phyloP scores from a whole-genome alignment of 1,140 invertebrate species.

The Leptopilina boulardi region DNA sequence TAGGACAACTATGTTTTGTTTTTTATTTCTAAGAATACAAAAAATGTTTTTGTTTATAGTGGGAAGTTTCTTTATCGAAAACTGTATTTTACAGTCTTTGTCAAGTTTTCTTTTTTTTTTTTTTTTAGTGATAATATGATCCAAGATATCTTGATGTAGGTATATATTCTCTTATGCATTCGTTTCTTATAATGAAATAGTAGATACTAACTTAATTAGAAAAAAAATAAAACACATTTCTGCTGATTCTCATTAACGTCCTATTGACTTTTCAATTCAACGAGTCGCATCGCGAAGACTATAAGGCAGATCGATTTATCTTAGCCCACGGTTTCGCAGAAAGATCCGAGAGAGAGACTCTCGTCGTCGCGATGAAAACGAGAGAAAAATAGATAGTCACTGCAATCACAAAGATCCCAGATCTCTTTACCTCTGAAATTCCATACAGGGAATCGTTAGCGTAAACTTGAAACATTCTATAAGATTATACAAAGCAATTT shows the following conservation, averaged over 20 bases:
- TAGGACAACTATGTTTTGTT: too few species aligned
- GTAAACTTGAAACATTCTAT: slow-evolving; percentile 27
- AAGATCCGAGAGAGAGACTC: slow-evolving; percentile 42
- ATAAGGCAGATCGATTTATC: slow-evolving; percentile 55
- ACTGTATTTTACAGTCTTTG: too few species aligned
- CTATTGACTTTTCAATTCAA: slow-evolving; percentile 55
- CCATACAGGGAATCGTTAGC: slow-evolving; percentile 42
- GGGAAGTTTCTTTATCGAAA: too few species aligned
- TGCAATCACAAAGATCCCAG: slow-evolving; percentile 33
- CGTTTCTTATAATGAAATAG: slow-evolving; percentile 63
- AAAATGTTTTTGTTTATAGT: too few species aligned
- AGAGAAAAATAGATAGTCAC: slow-evolving; percentile 33
- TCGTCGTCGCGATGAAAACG: slow-evolving; percentile 24
- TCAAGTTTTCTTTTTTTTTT: not conserved
- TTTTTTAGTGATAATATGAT: slow-evolving; percentile 44
- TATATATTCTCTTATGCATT: slow-evolving; percentile 50
- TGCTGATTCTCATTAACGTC: slow-evolving; percentile 67
- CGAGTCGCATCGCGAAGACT: slow-evolving; percentile 44
- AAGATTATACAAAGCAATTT: not conserved
- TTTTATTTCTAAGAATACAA: too few species aligned
- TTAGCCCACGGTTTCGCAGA: slow-evolving; percentile 51
- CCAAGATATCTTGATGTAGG: slow-evolving; percentile 3
- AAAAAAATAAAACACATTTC: slow-evolving; percentile 61
- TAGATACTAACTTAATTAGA: slow-evolving; percentile 66
- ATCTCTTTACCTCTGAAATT: slow-evolving; percentile 46